These are phyloP conservation scores for Hyles euphorbiae DNA, from an alignment of 1,140 invertebrate genomes.

Conservation along the genomic window DNA sequence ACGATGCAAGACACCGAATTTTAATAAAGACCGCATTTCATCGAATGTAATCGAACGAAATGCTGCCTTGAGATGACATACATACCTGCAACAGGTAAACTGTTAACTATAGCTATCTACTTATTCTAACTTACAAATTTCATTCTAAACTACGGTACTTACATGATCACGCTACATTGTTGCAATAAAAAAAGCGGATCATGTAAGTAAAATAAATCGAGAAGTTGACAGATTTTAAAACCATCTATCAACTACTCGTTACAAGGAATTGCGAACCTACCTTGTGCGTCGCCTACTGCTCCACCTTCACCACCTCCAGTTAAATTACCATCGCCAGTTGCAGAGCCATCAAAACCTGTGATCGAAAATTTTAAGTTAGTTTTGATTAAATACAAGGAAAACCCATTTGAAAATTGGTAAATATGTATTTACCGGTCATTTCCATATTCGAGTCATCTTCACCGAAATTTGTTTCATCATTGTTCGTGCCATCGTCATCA, in stretches of 20 bases:
- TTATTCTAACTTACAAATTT: constrained; percentile 66
- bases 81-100: constrained; percentile 17
- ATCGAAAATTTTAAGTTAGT: constrained; percentile 15
- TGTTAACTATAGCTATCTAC: constrained; percentile 6
- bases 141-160: constrained; percentile 49
- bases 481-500: constrained; percentile 73
- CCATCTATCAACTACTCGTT: constrained; percentile 19
- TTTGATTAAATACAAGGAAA: too few relatives aligned
- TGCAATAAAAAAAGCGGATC: constrained; percentile 22
- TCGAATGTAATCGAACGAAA: constrained; percentile 11
- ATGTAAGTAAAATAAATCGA: constrained; percentile 22
- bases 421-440: constrained; percentile 70
- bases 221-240: constrained; percentile 23
- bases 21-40: constrained; percentile 1
- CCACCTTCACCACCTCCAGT: constrained; percentile 71
- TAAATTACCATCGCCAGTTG: constrained; percentile 71
- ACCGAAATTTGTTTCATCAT: constrained; percentile 74
- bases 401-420: too few relatives aligned
- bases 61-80: not conserved
- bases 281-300: constrained; percentile 75
- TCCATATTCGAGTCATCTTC: constrained; percentile 76
- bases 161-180: constrained; percentile 21
- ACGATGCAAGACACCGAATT: not conserved
- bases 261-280: constrained; percentile 64
- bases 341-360: constrained; percentile 71